phyloP scores from a whole-genome alignment of 2,113 vertebrate species.

The Caranx melampygus region DNA sequence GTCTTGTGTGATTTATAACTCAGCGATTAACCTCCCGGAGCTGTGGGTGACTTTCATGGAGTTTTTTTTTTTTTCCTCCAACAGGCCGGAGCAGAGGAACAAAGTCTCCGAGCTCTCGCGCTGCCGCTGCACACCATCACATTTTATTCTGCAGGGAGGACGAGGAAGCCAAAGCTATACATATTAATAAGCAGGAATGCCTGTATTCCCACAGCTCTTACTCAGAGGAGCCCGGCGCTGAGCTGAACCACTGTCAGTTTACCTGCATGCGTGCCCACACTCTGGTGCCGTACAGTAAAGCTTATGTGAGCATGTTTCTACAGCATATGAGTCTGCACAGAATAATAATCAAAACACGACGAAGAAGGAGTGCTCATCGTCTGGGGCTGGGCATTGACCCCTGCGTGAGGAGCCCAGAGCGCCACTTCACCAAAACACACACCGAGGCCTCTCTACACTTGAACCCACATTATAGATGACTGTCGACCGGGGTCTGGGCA shows the following conservation, averaged over 20 bases:
- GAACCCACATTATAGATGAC: conserved; percentile 34
- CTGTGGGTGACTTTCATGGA: conserved; percentile 55
- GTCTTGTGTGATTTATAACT: conserved; percentile 68
- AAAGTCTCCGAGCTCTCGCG: conserved; percentile 38
- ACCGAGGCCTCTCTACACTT: neutral
- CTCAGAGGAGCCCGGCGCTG: conserved; percentile 11
- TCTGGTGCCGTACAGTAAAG: neutral
- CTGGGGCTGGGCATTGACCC: neutral
- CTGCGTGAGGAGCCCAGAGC: conserved; percentile 8
- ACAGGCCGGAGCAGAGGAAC: conserved; percentile 15
- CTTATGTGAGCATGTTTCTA: conserved; percentile 10
- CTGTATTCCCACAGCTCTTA: conserved; percentile 35
- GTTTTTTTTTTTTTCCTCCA: conserved; percentile 12
- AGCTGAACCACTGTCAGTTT: conserved; percentile 27
- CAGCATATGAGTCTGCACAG: neutral
- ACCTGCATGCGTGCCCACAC: neutral
- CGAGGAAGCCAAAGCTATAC: conserved; percentile 48
- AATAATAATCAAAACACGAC: conserved; percentile 6
- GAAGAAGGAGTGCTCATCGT: neutral
- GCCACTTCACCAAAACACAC: conserved; percentile 10
- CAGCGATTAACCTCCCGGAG: conserved; percentile 65
- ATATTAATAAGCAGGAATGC: conserved; percentile 66
- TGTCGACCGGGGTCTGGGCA: neutral
- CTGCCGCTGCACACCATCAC: conserved; percentile 24
- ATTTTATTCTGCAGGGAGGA: conserved; percentile 53